Conservation (phyloP, 2,113 vertebrate genomes). For the Ochotona curzoniae region DNA sequence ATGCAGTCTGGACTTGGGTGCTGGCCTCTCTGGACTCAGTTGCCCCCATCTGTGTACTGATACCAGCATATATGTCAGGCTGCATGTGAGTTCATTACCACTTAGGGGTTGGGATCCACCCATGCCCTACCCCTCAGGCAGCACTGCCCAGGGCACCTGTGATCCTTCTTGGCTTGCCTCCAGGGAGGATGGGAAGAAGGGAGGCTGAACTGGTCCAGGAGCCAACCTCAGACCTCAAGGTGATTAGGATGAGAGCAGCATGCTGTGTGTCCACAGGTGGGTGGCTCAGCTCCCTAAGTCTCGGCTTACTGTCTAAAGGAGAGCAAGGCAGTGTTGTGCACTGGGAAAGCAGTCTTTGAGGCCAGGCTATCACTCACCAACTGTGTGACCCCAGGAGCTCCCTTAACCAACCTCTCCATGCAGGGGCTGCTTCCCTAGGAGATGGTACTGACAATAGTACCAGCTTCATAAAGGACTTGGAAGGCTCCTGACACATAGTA, state of each 20-base stretch:
- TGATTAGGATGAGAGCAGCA: background rate
- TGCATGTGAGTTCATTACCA: background rate
- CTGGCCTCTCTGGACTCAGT: background rate
- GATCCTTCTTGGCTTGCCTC: constrained; percentile 24
- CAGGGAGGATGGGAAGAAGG: background rate
- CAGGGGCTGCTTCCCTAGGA: background rate
- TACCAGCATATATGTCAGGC: rapidly evolving
- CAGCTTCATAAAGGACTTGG: background rate
- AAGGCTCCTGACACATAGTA: background rate
- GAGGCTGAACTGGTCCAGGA: background rate
- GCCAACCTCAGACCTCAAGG: background rate
- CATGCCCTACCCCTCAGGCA: background rate
- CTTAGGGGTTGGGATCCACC: background rate
- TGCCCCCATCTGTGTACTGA: background rate
- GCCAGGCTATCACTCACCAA: background rate
- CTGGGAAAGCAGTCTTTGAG: background rate
- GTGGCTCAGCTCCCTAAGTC: background rate
- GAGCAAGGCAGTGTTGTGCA: background rate
- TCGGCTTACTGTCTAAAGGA: background rate
- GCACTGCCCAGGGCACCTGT: background rate
- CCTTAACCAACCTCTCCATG: background rate
- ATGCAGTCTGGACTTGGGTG: background rate
- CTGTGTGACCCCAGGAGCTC: constrained; percentile 7
- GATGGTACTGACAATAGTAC: background rate
- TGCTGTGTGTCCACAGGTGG: background rate